Base-by-base conservation (phyloP, 2,797 vertebrate genomes). In the Spea hammondii region DNA sequence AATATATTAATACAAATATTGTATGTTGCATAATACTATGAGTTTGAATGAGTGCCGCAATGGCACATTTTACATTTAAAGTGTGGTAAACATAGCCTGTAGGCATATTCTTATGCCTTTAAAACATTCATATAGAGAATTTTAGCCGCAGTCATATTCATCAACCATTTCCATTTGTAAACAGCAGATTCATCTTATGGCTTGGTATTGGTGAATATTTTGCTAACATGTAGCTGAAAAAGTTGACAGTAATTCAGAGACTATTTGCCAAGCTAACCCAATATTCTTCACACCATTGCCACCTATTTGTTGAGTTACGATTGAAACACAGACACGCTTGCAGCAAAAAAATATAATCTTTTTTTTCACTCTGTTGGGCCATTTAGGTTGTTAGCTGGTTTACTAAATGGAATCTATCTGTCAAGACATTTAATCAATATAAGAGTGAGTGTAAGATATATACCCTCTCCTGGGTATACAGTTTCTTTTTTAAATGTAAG, bases 311-410 rank as follows among this genome's bases (percentile, higher is more conserved):
- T 66, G 78, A 70, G 66, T 75, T 74, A 80, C 64, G 62, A 65
- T 74, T 51, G 55, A 66, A 68, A 44, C 62, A 67, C 53, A 48
- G 62, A 54, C 13, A 65, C 53, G 72, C 57, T 64, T 76, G 68
- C 53, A 75, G 47, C 45, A 59, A 49, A 57, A 64, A 75, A 80
- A 70, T 80, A 80, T 14, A 80, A 76, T 75, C 54, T 75, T 79
- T 53, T 72, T 74, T 53, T 65, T 70, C 73, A 64, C 50, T 87
- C 84, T 85, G 72, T 83, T 88, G 85, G 86, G 83, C 69, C 83
- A 83, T 83, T 86, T 85, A 82, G 85, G 67, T 53, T 83, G 55
- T 87, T 89, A 85, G 78, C 83, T 83, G 85, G 85, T 83, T 75
- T 79, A 65, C 78, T 79, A 84, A 84, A 85, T 82, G 85, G 87